These are phyloP conservation scores for Caligus rogercresseyi DNA, from an alignment of 1,140 invertebrate species.

Conservation along the genomic window DNA sequence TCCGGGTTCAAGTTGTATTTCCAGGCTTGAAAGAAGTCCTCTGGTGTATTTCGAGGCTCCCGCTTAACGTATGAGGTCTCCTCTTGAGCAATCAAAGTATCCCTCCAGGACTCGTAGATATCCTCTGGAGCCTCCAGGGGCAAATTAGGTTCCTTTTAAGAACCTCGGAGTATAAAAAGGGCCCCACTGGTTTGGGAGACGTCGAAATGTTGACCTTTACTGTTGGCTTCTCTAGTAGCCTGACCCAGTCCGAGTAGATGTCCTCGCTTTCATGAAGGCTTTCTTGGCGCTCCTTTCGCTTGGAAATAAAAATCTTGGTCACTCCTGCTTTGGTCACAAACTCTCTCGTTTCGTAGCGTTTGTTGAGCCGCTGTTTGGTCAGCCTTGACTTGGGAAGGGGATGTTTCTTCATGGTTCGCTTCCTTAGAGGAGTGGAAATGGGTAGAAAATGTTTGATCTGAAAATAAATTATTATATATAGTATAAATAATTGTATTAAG, in stretches of 20 bases:
- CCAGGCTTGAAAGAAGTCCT: neutral
- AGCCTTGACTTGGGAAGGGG: neutral
- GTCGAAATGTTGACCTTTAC: neutral
- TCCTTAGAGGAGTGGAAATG: no score
- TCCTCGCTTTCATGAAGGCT: neutral
- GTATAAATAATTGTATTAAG: no score
- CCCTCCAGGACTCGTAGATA: neutral
- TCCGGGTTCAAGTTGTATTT: neutral
- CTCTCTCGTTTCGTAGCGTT: neutral
- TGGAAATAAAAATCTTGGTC: neutral
- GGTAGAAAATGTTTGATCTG: neutral
- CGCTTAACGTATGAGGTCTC: neutral
- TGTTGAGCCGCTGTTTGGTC: neutral
- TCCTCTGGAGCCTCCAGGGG: neutral
- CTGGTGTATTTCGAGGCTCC: neutral
- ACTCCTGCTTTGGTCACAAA: neutral
- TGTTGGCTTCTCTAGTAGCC: neutral
- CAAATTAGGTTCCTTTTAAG: neutral
- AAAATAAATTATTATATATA: neutral
- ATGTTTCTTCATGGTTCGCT: no score
- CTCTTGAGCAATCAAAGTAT: neutral
- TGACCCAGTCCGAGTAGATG: neutral
- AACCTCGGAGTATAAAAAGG: neutral
- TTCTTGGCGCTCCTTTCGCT: neutral
- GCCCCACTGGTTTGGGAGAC: neutral